Evolutionary conservation across 2,888 invertebrate species (phyloP).

Genomic region (Aproaerema taeniolella): DNA sequence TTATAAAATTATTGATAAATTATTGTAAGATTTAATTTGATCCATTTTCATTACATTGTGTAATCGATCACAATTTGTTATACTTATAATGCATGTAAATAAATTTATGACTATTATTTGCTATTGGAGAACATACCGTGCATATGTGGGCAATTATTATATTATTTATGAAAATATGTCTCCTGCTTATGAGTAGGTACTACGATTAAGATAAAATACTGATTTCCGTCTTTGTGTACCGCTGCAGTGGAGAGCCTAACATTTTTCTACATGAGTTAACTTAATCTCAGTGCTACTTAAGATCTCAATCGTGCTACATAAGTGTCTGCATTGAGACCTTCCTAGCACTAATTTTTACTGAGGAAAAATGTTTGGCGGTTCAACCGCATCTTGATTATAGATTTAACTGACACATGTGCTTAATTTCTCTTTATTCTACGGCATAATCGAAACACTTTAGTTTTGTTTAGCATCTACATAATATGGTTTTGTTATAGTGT

Average conservation of each 20-base stretch:
- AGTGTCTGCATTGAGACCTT: background rate
- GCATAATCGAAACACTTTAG: conserved; percentile 7
- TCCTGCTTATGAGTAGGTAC: conserved; percentile 44
- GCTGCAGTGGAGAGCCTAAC: background rate
- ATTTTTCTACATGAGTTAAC: conserved; percentile 4
- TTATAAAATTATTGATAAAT: conserved; percentile 23
- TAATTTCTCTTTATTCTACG: conserved; percentile 5
- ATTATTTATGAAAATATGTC: conserved; percentile 71
- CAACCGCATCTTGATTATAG: background rate
- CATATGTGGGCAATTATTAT: conserved; percentile 70
- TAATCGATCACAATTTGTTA: conserved; percentile 18
- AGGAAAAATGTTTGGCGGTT: conserved; percentile 1
- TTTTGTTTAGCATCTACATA: conserved; percentile 7
- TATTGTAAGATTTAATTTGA: conserved; percentile 22
- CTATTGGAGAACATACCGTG: conserved; percentile 27
- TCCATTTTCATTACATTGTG: conserved; percentile 16
- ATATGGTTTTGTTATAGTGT: conserved; percentile 8
- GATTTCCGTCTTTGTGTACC: conserved; percentile 1
- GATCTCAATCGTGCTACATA: background rate
- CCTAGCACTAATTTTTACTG: conserved; percentile 5
- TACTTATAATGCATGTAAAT: conserved; percentile 26
- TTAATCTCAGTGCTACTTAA: conserved; percentile 7
- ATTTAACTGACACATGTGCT: no score
- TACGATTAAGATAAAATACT: conserved; percentile 9
- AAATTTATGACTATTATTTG: conserved; percentile 22